Percentiles rank a stretch among this genome's conserved stretches.
These are phyloP conservation scores for Serinus canaria DNA, from an alignment of 2,113 vertebrate genomes.

Conservation along the genomic window DNA sequence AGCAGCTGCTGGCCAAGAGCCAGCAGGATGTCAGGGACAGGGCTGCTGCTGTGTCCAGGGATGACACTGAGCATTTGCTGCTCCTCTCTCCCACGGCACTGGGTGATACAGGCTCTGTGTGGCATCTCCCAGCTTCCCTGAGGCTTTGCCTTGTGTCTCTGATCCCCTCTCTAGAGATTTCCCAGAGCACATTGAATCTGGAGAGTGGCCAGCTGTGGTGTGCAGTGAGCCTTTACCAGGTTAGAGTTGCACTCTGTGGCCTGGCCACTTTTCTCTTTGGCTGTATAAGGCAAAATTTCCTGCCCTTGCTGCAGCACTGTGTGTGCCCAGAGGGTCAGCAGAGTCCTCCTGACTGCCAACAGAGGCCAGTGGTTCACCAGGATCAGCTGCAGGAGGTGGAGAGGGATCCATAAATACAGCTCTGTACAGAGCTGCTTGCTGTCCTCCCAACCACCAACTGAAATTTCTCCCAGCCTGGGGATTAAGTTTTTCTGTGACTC, in stretches of 20 bases:
- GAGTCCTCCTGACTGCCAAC: not conserved
- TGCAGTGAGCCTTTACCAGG: not conserved
- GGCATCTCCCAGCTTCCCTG: not conserved
- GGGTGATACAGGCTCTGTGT: fast-evolving
- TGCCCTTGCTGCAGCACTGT: not conserved
- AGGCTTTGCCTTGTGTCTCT: not conserved
- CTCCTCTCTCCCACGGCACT: fast-evolving
- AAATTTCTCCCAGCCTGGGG: not conserved
- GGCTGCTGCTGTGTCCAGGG: not conserved
- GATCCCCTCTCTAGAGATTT: not conserved
- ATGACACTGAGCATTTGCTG: fast-evolving
- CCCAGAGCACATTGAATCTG: not conserved
- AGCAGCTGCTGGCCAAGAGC: not conserved
- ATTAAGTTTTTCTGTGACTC: constrained; percentile 31
- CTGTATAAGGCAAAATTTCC: not conserved
- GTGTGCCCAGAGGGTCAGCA: not conserved
- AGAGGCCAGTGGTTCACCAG: not conserved
- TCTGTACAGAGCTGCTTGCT: not conserved
- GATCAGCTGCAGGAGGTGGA: not conserved
- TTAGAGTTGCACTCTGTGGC: fast-evolving
- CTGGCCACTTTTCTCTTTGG: not conserved
- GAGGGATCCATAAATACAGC: not conserved
- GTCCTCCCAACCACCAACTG: not conserved
- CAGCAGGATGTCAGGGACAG: fast-evolving
- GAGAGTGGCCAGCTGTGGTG: not conserved